phyloP scores from a whole-genome alignment of 1,140 invertebrate genomes.

The Bombus pyrosoma region DNA sequence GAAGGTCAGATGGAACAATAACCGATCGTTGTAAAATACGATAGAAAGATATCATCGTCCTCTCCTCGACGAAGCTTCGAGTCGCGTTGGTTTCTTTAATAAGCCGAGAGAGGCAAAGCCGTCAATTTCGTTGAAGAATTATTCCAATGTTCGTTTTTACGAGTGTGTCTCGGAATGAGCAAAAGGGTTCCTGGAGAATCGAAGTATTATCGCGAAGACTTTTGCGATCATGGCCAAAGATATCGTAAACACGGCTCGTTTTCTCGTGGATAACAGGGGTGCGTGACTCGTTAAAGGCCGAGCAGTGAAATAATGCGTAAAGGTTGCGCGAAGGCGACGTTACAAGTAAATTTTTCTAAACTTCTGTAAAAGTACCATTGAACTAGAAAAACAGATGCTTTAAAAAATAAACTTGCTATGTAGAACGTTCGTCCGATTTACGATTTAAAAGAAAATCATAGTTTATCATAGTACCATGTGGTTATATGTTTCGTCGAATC shows the following conservation, averaged over 20 bases:
- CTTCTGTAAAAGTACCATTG: too few species aligned
- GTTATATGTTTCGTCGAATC: too few species aligned
- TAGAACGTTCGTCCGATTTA: too few species aligned
- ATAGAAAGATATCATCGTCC: slow-evolving; percentile 13
- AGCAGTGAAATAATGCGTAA: neutral
- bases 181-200: too few species aligned
- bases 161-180: neutral
- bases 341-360: too few species aligned
- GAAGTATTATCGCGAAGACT: slow-evolving; percentile 9
- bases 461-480: too few species aligned
- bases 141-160: slow-evolving; percentile 26
- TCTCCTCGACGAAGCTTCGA: neutral
- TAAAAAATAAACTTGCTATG: too few species aligned
- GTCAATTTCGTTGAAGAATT: slow-evolving; percentile 18
- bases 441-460: too few species aligned
- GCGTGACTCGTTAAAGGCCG: neutral
- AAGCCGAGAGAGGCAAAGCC: slow-evolving; percentile 22
- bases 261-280: neutral
- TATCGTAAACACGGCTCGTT: slow-evolving; percentile 12
- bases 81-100: slow-evolving; percentile 27
- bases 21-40: slow-evolving; percentile 54
- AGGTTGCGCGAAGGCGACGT: neutral
- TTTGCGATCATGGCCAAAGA: slow-evolving; percentile 2
- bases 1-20: slow-evolving; percentile 60
- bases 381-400: too few species aligned